Evolutionary conservation across 2,113 vertebrate species (phyloP).

Genomic region (Ammodramus savannarum): DNA sequence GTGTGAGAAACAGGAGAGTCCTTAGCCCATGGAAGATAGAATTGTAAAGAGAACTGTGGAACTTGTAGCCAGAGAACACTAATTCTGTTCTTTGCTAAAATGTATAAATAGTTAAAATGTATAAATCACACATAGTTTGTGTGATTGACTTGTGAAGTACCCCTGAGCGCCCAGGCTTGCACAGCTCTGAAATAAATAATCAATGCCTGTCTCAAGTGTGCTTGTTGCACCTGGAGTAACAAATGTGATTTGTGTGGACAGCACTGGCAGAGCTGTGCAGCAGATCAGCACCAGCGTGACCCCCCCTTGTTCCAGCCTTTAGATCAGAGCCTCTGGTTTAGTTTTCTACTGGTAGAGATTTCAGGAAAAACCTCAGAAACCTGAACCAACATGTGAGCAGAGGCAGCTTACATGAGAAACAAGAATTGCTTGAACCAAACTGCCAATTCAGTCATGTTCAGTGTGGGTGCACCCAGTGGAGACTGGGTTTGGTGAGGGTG

Average conservation of each 20-base stretch:
- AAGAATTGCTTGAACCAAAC: neutral
- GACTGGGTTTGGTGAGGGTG: neutral
- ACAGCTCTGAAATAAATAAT: neutral
- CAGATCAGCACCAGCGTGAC: neutral
- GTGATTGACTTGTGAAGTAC: neutral
- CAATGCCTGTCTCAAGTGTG: neutral
- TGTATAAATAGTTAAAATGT: neutral
- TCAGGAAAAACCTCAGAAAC: neutral
- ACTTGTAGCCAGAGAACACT: neutral
- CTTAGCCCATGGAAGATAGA: neutral
- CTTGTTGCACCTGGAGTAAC: neutral
- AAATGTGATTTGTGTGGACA: neutral
- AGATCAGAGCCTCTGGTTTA: neutral
- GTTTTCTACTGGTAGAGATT: neutral
- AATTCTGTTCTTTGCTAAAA: neutral
- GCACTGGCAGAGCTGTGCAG: neutral
- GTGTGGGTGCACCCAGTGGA: neutral
- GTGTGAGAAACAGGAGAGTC: rapidly evolving
- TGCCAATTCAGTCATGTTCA: neutral
- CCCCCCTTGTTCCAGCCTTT: neutral
- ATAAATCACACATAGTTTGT: too few species aligned
- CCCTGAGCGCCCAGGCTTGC: neutral
- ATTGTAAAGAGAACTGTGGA: neutral
- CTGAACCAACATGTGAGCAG: neutral
- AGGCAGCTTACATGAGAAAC: neutral